Evolutionary conservation across 2,888 invertebrate genomes (phyloP).

Genomic region (Onthophagus sagittarius): DNA sequence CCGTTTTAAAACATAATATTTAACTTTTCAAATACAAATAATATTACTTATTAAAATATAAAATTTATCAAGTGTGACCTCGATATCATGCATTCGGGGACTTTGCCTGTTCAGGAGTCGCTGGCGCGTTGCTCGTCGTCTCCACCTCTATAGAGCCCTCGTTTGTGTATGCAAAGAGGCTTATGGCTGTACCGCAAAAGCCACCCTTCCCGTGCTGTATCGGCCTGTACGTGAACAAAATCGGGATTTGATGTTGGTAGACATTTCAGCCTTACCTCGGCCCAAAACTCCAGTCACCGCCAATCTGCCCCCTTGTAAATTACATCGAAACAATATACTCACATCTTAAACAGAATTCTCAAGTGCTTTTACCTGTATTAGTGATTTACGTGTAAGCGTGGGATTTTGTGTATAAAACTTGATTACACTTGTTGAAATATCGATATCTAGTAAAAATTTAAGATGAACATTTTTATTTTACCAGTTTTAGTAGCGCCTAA

Average conservation of each 20-base stretch:
- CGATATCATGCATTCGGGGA: background rate
- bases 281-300: background rate
- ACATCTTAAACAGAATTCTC: background rate
- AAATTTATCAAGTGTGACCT: background rate
- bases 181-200: background rate
- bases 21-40: too few relatives aligned
- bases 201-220: conserved; percentile 4
- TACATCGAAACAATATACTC: conserved; percentile 11
- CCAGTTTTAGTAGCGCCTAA: too few relatives aligned
- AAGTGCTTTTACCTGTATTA: conserved; percentile 13
- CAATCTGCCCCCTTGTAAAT: conserved; percentile 2
- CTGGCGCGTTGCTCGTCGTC: conserved; percentile 1
- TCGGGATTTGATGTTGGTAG: conserved; percentile 3
- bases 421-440: background rate
- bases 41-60: background rate
- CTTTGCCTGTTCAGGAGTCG: background rate
- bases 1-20: background rate
- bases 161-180: conserved; percentile 13
- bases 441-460: too few relatives aligned
- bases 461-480: too few relatives aligned
- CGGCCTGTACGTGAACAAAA: conserved; percentile 12
- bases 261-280: conserved; percentile 2
- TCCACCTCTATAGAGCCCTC: background rate
- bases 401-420: background rate
- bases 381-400: background rate